A percentile compares a stretch with the other conserved stretches of the same genome.
Conservation (phyloP, 2,797 vertebrate species). For the Crenuchus spilurus region DNA sequence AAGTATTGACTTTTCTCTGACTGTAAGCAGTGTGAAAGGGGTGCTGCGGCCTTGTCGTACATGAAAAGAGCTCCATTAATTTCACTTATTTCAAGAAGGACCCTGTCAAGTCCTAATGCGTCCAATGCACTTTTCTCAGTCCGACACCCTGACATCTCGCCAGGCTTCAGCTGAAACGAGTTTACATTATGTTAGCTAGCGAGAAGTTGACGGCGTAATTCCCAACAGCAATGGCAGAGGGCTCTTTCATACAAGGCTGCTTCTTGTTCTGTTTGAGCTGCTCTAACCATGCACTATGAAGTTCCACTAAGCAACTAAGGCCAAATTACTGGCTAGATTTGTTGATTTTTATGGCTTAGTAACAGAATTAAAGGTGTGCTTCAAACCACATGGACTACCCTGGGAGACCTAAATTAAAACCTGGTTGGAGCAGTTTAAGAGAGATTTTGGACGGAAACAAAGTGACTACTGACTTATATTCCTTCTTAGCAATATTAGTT, state of each 20-base stretch:
- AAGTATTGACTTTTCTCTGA: constrained; percentile 93
- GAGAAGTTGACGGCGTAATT: constrained; percentile 66
- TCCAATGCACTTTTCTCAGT: constrained; percentile 86
- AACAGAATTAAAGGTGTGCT: background rate
- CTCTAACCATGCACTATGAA: background rate
- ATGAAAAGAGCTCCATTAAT: constrained; percentile 92
- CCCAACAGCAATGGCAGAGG: constrained; percentile 68
- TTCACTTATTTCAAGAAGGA: constrained; percentile 91
- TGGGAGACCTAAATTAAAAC: too few species aligned
- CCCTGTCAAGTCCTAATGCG: constrained; percentile 88
- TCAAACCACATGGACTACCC: too few species aligned
- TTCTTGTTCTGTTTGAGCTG: constrained; percentile 47
- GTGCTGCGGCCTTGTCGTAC: constrained; percentile 87
- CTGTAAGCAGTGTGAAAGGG: constrained; percentile 89
- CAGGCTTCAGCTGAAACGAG: constrained; percentile 76
- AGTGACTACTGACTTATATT: too few species aligned
- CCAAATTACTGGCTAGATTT: background rate
- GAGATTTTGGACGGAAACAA: too few species aligned
- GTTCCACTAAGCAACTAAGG: background rate
- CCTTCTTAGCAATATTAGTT: too few species aligned
- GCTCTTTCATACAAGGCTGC: constrained; percentile 71
- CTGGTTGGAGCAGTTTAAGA: too few species aligned
- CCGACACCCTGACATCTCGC: constrained; percentile 81
- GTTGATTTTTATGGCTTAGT: constrained; percentile 5
- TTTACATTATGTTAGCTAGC: constrained; percentile 82